These are phyloP conservation scores for Melolontha melolontha DNA, from an alignment of 2,888 invertebrate species.

Conservation along the genomic window DNA sequence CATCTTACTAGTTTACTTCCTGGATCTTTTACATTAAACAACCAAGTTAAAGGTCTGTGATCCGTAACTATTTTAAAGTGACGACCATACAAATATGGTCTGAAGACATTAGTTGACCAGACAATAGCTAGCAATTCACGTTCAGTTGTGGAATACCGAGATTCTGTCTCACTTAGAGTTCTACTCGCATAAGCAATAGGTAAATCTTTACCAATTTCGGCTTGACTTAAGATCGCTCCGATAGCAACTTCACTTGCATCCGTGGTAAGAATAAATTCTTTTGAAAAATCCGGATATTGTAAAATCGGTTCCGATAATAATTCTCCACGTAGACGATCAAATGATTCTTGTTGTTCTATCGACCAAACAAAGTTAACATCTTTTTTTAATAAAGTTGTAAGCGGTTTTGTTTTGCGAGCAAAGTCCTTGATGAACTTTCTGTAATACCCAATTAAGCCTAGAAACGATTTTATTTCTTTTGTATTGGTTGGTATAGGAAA, in stretches of 20 bases:
- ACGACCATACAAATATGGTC: conserved; percentile 60
- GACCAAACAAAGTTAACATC: background rate
- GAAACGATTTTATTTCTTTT: background rate
- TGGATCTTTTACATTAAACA: conserved; percentile 57
- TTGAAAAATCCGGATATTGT: conserved; percentile 23
- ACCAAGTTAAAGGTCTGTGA: conserved; percentile 44
- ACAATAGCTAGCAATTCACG: conserved; percentile 51
- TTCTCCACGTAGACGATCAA: background rate
- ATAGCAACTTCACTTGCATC: conserved; percentile 50
- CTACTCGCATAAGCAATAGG: conserved; percentile 59
- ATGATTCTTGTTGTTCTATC: background rate
- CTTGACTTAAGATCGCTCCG: conserved; percentile 56
- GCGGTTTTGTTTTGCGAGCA: background rate
- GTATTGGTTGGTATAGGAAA: too few species aligned
- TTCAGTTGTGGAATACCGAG: conserved; percentile 61
- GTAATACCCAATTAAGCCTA: background rate
- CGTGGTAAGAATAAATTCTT: conserved; percentile 25
- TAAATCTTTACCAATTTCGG: conserved; percentile 45
- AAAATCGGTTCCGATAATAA: background rate
- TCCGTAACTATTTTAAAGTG: conserved; percentile 59
- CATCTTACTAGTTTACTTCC: conserved; percentile 54
- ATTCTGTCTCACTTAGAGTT: conserved; percentile 56
- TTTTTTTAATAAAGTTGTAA: background rate
- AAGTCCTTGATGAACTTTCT: background rate
- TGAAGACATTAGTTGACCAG: conserved; percentile 54